These are phyloP conservation scores for Nebria salina DNA, from an alignment of 2,888 invertebrate genomes.

Conservation along the genomic window DNA sequence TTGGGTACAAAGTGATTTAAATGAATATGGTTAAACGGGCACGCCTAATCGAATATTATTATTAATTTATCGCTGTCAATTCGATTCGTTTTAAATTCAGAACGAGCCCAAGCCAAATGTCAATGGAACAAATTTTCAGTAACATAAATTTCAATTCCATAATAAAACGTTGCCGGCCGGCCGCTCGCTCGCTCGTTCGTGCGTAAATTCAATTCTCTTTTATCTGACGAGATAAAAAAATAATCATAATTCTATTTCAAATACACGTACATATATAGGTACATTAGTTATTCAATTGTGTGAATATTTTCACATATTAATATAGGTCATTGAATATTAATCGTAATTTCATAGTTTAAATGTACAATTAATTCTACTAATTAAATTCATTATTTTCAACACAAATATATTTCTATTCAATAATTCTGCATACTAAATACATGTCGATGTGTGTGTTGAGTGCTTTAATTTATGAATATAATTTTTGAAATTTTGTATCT, in stretches of 20 bases:
- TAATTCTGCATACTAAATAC: no score
- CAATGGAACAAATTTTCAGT: constrained; percentile 39
- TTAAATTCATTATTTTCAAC: no score
- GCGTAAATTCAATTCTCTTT: constrained; percentile 30
- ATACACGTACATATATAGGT: background rate
- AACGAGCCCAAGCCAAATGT: constrained; percentile 21
- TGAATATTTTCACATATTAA: constrained; percentile 15
- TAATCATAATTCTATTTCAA: background rate
- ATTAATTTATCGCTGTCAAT: constrained; percentile 42
- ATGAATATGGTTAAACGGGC: background rate
- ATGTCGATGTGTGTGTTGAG: no score
- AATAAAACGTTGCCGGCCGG: constrained; percentile 16
- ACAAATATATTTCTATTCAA: no score
- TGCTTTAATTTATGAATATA: no score
- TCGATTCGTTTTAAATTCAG: constrained; percentile 26
- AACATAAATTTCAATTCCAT: constrained; percentile 42
- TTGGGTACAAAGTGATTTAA: constrained; percentile 1
- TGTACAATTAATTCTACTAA: no score
- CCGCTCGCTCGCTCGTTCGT: background rate
- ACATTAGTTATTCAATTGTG: constrained; percentile 29
- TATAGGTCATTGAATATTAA: no score
- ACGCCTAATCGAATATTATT: constrained; percentile 32
- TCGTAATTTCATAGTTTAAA: no score
- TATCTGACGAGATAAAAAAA: constrained; percentile 6
- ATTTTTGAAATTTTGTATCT: no score